Evolutionary conservation across 2,113 vertebrate genomes (phyloP).

Genomic region (Neomonachus schauinslandi): DNA sequence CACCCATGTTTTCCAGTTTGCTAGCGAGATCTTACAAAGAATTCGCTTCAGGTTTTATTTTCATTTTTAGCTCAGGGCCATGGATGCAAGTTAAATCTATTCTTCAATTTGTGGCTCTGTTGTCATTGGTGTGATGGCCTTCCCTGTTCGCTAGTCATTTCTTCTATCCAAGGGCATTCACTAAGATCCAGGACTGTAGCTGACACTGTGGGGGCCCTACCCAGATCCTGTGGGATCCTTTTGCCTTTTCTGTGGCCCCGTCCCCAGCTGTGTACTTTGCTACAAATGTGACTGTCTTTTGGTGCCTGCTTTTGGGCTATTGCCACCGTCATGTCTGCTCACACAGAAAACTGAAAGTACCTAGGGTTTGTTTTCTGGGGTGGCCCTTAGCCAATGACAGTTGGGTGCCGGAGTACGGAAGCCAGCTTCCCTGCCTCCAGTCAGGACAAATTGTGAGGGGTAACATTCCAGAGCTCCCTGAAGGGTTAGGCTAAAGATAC

Average conservation of each 20-base stretch:
- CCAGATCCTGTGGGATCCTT: neutral
- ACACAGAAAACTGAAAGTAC: neutral
- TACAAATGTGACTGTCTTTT: neutral
- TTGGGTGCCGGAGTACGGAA: neutral
- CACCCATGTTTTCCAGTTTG: neutral
- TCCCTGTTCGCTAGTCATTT: neutral
- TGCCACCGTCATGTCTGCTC: fast-evolving
- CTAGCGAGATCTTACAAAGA: neutral
- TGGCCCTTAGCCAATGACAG: neutral
- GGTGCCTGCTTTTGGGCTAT: neutral
- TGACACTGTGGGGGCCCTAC: neutral
- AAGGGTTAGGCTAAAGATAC: neutral
- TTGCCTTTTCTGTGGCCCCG: neutral
- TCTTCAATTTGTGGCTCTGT: neutral
- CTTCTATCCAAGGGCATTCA: neutral
- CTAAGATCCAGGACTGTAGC: neutral
- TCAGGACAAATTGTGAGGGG: neutral
- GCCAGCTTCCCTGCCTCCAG: neutral
- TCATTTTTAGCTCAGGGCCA: neutral
- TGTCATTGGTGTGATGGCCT: neutral
- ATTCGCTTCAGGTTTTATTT: neutral
- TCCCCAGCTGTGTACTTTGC: neutral
- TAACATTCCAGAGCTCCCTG: neutral
- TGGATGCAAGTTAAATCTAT: neutral
- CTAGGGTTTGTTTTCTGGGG: neutral